phyloP scores from a whole-genome alignment of 2,888 invertebrate genomes.

The Tenthredo distinguenda region DNA sequence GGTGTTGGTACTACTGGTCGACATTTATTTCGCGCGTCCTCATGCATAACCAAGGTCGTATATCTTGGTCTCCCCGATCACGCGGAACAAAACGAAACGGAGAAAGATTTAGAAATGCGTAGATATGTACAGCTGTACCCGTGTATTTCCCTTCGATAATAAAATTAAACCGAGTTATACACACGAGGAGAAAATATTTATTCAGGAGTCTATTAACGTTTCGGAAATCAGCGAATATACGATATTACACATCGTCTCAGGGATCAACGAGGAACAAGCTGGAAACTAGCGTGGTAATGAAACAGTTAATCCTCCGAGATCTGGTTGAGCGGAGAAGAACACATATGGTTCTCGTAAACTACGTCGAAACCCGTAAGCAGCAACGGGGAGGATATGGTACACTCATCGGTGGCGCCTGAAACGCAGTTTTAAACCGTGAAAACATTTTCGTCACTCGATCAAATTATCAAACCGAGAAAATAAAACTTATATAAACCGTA shows the following conservation, averaged over 20 bases:
- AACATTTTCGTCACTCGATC: background rate
- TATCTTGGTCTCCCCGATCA: background rate
- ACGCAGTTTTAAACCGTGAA: background rate
- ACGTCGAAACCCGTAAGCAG: background rate
- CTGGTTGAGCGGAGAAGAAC: background rate
- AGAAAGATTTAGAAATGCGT: background rate
- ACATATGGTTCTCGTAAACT: slow-evolving; percentile 36
- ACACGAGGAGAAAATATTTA: no score
- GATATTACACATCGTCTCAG: background rate
- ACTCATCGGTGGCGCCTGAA: background rate
- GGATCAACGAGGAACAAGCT: background rate
- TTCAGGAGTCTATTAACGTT: background rate
- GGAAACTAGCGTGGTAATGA: background rate
- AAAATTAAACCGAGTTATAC: background rate
- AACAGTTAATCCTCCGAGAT: no score
- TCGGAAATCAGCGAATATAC: background rate
- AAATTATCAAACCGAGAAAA: background rate
- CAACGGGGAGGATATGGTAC: background rate
- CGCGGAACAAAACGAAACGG: background rate
- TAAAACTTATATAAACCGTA: background rate
- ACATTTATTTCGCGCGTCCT: background rate
- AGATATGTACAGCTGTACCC: background rate
- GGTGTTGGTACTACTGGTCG: background rate
- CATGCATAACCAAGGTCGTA: background rate
- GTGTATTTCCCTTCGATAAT: background rate